A percentile compares a stretch with the other conserved stretches of the same genome.
These are phyloP conservation scores for Peromyscus attwateri DNA, from an alignment of 2,797 vertebrate genomes.

Conservation along the genomic window DNA sequence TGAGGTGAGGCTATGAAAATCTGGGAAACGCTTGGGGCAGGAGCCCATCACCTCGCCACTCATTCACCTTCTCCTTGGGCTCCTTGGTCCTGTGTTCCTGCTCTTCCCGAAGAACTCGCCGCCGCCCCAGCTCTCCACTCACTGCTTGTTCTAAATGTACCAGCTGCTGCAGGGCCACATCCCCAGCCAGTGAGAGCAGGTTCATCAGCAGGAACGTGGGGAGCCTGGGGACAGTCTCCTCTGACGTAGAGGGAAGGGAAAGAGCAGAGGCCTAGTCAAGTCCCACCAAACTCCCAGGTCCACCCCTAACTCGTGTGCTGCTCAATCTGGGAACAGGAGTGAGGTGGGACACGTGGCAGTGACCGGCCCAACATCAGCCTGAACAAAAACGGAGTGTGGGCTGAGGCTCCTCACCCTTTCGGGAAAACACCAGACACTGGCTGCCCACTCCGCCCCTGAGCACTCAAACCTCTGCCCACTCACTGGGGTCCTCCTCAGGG, in stretches of 20 bases:
- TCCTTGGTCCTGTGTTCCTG: constrained; percentile 85
- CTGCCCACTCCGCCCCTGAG: not conserved
- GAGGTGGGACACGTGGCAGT: rapidly evolving
- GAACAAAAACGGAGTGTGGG: not conserved
- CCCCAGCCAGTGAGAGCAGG: constrained; percentile 94
- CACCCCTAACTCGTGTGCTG: not conserved
- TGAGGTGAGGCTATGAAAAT: not conserved
- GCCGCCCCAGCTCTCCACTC: constrained; percentile 94
- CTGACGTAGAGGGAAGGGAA: constrained; percentile 83
- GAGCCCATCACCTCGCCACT: too few species aligned
- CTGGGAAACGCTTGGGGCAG: not conserved
- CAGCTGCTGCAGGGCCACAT: constrained; percentile 96
- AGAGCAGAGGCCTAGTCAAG: not conserved
- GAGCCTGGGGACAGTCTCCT: constrained; percentile 84
- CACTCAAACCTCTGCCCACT: constrained; percentile 59
- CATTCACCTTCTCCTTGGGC: constrained; percentile 83
- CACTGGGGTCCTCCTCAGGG: constrained; percentile 76
- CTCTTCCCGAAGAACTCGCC: constrained; percentile 93
- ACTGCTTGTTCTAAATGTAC: constrained; percentile 95
- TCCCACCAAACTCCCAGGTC: not conserved
- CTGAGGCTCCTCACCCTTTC: not conserved
- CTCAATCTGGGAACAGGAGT: not conserved
- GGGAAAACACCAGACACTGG: not conserved
- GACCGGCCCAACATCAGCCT: not conserved
- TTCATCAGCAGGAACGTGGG: constrained; percentile 89